Evolutionary conservation across 2,797 vertebrate genomes (phyloP), one percentile per base, ranked within the genome.

Genomic region (Rhodeus uyekii): DNA sequence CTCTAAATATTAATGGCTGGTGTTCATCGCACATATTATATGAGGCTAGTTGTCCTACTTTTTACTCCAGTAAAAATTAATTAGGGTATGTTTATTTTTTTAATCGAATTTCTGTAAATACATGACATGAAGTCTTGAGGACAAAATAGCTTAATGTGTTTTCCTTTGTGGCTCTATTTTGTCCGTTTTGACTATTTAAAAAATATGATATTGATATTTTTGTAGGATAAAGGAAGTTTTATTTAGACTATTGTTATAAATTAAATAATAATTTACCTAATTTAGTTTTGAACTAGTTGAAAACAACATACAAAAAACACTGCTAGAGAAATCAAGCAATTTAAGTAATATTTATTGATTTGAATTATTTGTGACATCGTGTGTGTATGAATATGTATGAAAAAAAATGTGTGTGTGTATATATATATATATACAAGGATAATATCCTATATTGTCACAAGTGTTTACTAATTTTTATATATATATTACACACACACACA

Each of bases 21-120:
- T 69, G 1, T 76, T 69, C 27, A 79, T 24, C 32, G 16, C 50
- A 69, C 48, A 36, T 46, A 60, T 19, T 16, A 29, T 6, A n/a
- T n/a, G n/a, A 24, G 29, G 22, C 36, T 34, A 46, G 67, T 3
- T 63, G 55, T 48, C 78, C 68, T 9, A 55, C 80, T 75, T 81
- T 64, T 72, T 46, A 46, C 9, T 50, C 9, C 53, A 63, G 39
- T 64, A 10, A 63, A 81, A 53, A 29, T 74, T 32, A 39, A 36
- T 63, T 46, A 22, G 22, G 14, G 7, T 36, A 39, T 9, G 38
- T 32, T 36, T 46, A 58, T 48, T 79, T 58, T 32, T n/a, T 4
- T 19, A 80, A 71, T 44, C 64, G 22, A 50, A 8, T 38, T 65
- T 65, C 2, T 50, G n/a, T 22, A 29, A 16, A 42, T 22, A 13